Evolutionary conservation across 2,888 invertebrate species (phyloP).

Genomic region (Ypsolopha scabrella): DNA sequence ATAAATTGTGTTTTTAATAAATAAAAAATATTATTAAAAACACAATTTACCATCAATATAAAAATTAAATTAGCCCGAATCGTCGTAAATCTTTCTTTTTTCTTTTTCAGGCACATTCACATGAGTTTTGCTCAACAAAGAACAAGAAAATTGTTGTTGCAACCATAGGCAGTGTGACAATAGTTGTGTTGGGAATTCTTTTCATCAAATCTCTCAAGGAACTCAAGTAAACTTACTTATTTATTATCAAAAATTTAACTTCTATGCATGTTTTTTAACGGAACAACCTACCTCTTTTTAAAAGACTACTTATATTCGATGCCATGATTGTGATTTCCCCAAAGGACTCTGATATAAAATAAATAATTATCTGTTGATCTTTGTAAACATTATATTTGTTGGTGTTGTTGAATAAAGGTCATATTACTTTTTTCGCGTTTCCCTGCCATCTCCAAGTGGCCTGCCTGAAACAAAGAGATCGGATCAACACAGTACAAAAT

Average conservation of each 20-base stretch:
- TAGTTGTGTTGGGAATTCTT: slow-evolving; percentile 35
- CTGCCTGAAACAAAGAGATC: not conserved
- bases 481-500: slow-evolving; percentile 2
- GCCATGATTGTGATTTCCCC: not conserved
- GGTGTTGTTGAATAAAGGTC: not conserved
- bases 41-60: too few relatives aligned
- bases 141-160: slow-evolving; percentile 50
- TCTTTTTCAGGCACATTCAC: slow-evolving; percentile 26
- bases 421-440: not conserved
- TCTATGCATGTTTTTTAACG: not conserved
- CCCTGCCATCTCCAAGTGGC: not conserved
- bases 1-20: too few relatives aligned
- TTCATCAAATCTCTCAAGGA: slow-evolving; percentile 47
- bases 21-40: too few relatives aligned
- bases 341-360: not conserved
- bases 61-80: too few relatives aligned
- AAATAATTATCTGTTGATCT: too few relatives aligned
- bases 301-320: not conserved
- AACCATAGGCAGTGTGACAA: slow-evolving; percentile 40
- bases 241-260: not conserved
- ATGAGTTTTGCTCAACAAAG: slow-evolving; percentile 21
- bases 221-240: slow-evolving; percentile 11
- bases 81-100: too few relatives aligned
- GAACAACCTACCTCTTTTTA: not conserved
- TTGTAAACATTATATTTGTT: not conserved